phyloP scores from a whole-genome alignment of 2,797 vertebrate species.

The Morus bassanus region DNA sequence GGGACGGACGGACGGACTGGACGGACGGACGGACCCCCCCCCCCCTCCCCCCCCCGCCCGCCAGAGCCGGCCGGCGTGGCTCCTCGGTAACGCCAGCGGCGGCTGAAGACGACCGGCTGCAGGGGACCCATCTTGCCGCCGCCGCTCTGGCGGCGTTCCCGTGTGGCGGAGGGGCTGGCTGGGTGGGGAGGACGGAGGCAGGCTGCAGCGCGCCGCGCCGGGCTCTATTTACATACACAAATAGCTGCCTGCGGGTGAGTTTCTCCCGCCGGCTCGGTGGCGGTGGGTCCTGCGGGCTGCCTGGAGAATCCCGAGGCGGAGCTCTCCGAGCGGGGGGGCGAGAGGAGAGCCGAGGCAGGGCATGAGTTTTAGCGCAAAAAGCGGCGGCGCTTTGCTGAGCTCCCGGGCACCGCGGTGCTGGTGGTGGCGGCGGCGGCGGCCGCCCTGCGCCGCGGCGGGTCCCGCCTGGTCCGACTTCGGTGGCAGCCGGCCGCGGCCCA shows the following conservation, averaged over 20 bases:
- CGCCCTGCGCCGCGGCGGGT: background rate
- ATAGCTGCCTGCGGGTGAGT: background rate
- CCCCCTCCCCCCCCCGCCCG: background rate
- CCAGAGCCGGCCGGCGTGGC: slow-evolving; percentile 68
- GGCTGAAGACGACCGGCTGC: slow-evolving; percentile 45
- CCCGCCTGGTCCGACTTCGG: background rate
- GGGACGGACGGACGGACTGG: too few species aligned
- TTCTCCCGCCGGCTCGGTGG: background rate
- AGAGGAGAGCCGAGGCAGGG: background rate
- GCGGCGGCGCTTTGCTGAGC: background rate
- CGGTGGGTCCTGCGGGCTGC: background rate
- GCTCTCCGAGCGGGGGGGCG: background rate
- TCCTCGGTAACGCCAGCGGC: slow-evolving; percentile 13
- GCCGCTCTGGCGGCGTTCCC: slow-evolving; percentile 12
- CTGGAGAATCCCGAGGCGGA: background rate
- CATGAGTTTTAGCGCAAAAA: slow-evolving; percentile 23
- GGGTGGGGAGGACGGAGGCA: slow-evolving; percentile 43
- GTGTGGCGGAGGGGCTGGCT: background rate
- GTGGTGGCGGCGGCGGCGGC: background rate
- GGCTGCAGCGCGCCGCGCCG: background rate
- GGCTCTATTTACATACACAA: slow-evolving; percentile 35
- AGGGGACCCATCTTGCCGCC: background rate
- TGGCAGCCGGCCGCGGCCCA: slow-evolving; percentile 71
- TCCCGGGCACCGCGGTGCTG: background rate
- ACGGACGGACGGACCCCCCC: background rate